Conservation (phyloP, 2,113 vertebrate species). For the Neotoma lepida region DNA sequence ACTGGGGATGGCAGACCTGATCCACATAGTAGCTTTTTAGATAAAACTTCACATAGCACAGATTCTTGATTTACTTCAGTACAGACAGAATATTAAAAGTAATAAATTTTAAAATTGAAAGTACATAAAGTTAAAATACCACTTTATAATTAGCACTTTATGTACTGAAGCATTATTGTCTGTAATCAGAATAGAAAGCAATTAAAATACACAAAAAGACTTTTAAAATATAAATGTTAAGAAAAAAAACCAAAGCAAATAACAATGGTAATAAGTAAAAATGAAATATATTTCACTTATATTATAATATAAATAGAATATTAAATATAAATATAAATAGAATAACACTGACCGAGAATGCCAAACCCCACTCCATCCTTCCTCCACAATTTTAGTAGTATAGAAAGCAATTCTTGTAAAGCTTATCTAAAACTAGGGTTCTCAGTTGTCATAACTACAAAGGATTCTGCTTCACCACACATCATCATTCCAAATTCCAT, state of each 20-base stretch:
- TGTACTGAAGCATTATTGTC: background rate
- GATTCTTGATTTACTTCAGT: background rate
- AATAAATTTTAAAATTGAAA: slow-evolving; percentile 3
- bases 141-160: background rate
- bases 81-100: slow-evolving; percentile 36
- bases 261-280: slow-evolving; percentile 53
- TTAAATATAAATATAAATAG: too few species aligned
- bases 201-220: slow-evolving; percentile 58
- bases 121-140: slow-evolving; percentile 1
- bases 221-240: slow-evolving; percentile 52
- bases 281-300: slow-evolving; percentile 55
- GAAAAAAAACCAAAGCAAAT: slow-evolving; percentile 67
- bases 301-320: too few species aligned
- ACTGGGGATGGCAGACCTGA: background rate
- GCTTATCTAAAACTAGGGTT: slow-evolving; percentile 37
- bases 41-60: slow-evolving; percentile 7
- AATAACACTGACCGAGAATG: slow-evolving; percentile 77
- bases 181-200: slow-evolving; percentile 25
- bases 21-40: slow-evolving; percentile 26
- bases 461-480: slow-evolving; percentile 66
- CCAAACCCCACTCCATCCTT: slow-evolving; percentile 72
- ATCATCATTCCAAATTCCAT: slow-evolving; percentile 70
- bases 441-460: slow-evolving; percentile 81
- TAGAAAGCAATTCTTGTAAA: slow-evolving; percentile 45
- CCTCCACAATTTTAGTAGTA: slow-evolving; percentile 65